Conservation (phyloP, 1,140 invertebrate species). For the Musca domestica region DNA sequence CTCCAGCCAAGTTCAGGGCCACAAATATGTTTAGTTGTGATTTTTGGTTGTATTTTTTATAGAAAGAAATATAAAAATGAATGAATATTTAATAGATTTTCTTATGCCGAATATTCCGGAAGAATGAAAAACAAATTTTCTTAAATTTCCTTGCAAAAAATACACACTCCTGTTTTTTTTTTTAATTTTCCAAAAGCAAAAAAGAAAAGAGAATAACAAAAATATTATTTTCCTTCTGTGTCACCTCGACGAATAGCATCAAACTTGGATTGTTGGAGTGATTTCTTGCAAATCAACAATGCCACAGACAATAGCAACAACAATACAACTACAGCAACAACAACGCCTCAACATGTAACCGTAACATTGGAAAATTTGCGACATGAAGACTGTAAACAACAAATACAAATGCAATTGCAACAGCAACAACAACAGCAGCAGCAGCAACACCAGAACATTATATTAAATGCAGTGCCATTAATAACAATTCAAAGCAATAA, state of each 20-base stretch:
- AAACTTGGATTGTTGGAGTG: slow-evolving; percentile 49
- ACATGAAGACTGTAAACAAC: slow-evolving; percentile 27
- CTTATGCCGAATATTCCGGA: too few relatives aligned
- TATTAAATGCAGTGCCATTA: slow-evolving; percentile 50
- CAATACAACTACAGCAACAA: slow-evolving; percentile 33
- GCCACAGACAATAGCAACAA: slow-evolving; percentile 30
- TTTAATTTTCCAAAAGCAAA: background rate
- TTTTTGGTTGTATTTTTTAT: too few relatives aligned
- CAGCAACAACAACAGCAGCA: slow-evolving; percentile 31
- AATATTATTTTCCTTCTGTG: background rate
- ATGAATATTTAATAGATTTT: too few relatives aligned
- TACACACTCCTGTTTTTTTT: background rate
- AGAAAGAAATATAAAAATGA: too few relatives aligned
- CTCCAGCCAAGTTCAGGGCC: slow-evolving; percentile 18
- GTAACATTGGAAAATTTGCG: slow-evolving; percentile 17
- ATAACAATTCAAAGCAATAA: slow-evolving; percentile 50
- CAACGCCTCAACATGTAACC: slow-evolving; percentile 27
- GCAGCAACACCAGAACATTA: slow-evolving; percentile 38
- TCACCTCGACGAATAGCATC: slow-evolving; percentile 31
- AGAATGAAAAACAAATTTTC: slow-evolving; percentile 10
- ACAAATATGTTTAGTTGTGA: background rate
- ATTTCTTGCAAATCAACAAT: slow-evolving; percentile 50
- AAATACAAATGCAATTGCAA: slow-evolving; percentile 33
- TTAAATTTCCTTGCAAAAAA: background rate
- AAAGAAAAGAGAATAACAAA: too few relatives aligned